Conservation (phyloP, 1,140 invertebrate species). For the Calliphora vicina region DNA sequence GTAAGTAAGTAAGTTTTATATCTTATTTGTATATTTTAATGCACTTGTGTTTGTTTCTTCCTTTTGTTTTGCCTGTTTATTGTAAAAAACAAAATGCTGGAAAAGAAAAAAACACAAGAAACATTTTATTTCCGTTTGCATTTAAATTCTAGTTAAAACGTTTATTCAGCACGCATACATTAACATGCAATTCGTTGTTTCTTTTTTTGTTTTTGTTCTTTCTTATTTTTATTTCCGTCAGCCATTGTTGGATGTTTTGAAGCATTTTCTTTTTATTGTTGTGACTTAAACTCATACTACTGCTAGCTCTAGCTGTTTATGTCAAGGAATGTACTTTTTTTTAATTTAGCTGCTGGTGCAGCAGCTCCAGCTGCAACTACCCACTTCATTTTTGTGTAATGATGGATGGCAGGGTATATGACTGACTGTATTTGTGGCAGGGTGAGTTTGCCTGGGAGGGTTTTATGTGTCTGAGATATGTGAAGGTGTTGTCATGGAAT, state of each 20-base stretch:
- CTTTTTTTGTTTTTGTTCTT: background rate
- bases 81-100: background rate
- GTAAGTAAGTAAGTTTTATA: background rate
- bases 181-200: background rate
- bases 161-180: slow-evolving; percentile 15
- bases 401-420: no score
- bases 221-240: slow-evolving; percentile 4
- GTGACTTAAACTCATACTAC: no score
- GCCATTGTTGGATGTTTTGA: background rate
- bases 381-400: background rate
- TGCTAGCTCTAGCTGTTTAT: background rate
- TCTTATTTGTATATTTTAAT: background rate
- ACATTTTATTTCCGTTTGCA: slow-evolving; percentile 18
- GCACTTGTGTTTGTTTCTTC: background rate
- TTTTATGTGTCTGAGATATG: no score
- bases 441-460: no score
- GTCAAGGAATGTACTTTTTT: background rate
- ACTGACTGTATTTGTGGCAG: no score
- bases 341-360: background rate
- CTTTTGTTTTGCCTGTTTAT: background rate
- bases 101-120: background rate
- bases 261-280: background rate
- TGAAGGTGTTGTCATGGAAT: background rate
- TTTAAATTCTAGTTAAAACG: slow-evolving; percentile 7
- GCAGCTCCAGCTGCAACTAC: background rate